Conservation (phyloP, 2,113 vertebrate species). For the Carassius carassius region DNA sequence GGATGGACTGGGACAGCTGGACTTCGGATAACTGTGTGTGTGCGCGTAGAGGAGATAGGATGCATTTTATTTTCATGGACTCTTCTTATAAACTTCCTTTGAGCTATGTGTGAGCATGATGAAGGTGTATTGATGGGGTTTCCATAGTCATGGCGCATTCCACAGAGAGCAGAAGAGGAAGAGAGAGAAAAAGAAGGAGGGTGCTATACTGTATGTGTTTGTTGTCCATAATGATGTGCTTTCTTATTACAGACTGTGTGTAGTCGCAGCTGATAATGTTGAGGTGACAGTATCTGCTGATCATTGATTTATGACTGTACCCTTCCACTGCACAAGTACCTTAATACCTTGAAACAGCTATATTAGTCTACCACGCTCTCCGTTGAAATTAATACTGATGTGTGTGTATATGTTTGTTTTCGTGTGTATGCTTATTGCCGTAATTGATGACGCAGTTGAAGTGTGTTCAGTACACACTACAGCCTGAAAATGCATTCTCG, state of each 20-base stretch:
- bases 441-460: not conserved
- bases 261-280: slow-evolving; percentile 52
- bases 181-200: not conserved
- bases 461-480: not conserved
- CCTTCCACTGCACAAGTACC: slow-evolving; percentile 26
- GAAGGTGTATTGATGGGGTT: slow-evolving; percentile 28
- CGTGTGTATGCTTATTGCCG: not conserved
- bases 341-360: slow-evolving; percentile 53
- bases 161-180: slow-evolving; percentile 1
- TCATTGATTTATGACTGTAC: slow-evolving; percentile 64
- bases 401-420: slow-evolving; percentile 8
- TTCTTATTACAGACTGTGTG: slow-evolving; percentile 12
- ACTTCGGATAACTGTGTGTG: slow-evolving; percentile 2
- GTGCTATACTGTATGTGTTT: not conserved
- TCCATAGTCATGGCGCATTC: not conserved
- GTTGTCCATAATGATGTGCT: slow-evolving; percentile 23
- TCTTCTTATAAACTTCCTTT: slow-evolving; percentile 23
- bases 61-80: not conserved
- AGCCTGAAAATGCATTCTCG: not conserved
- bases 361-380: slow-evolving; percentile 52
- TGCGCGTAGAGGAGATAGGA: not conserved
- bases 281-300: slow-evolving; percentile 40
- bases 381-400: slow-evolving; percentile 60
- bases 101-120: slow-evolving; percentile 16
- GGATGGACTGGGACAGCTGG: slow-evolving; percentile 18